Evolutionary conservation across 64 coral and sea anemone genomes (phyloP).

Genomic region (Montipora efflorescens): DNA sequence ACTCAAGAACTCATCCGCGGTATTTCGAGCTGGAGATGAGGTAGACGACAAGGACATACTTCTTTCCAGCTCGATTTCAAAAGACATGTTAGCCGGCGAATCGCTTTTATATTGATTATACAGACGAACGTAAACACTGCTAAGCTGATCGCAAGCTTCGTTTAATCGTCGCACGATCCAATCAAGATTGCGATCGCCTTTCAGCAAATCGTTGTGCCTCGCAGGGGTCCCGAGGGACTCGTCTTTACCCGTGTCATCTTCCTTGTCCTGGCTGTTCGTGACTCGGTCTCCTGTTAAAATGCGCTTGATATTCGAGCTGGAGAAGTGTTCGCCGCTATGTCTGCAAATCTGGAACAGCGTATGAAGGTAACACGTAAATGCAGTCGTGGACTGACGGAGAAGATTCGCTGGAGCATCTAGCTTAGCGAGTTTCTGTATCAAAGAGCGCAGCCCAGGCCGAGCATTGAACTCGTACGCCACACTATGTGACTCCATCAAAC

Average conservation of each 20-base stretch:
- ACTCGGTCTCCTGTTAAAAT: slow-evolving; percentile 93
- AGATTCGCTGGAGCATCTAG: slow-evolving; percentile 92
- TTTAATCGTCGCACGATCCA: slow-evolving; percentile 96
- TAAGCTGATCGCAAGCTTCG: slow-evolving; percentile 95
- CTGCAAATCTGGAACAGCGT: slow-evolving; percentile 98
- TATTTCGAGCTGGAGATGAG: slow-evolving; percentile 81
- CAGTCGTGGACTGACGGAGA: slow-evolving; percentile 95
- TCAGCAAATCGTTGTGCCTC: slow-evolving; percentile 87
- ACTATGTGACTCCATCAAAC: slow-evolving; percentile 97
- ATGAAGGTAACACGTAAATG: slow-evolving; percentile 94
- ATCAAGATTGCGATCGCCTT: slow-evolving; percentile 87
- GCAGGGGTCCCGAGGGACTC: slow-evolving; percentile 40
- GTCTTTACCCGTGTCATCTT: slow-evolving; percentile 72
- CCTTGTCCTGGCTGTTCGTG: slow-evolving; percentile 56
- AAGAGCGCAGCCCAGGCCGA: slow-evolving; percentile 84
- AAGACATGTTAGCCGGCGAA: slow-evolving; percentile 23
- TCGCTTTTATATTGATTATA: slow-evolving; percentile 87
- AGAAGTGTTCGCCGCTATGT: slow-evolving; percentile 96
- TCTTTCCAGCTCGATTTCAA: slow-evolving; percentile 79
- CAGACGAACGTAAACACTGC: slow-evolving; percentile 92
- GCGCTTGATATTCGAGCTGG: slow-evolving; percentile 93
- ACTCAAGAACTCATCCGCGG: slow-evolving; percentile 3
- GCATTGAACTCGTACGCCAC: slow-evolving; percentile 98
- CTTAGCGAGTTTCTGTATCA: slow-evolving; percentile 93
- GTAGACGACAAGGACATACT: slow-evolving; percentile 78